Percentiles rank a stretch among this genome's conserved stretches.
Conservation (phyloP, 2,888 invertebrate genomes). For the Drosophila borealis region DNA sequence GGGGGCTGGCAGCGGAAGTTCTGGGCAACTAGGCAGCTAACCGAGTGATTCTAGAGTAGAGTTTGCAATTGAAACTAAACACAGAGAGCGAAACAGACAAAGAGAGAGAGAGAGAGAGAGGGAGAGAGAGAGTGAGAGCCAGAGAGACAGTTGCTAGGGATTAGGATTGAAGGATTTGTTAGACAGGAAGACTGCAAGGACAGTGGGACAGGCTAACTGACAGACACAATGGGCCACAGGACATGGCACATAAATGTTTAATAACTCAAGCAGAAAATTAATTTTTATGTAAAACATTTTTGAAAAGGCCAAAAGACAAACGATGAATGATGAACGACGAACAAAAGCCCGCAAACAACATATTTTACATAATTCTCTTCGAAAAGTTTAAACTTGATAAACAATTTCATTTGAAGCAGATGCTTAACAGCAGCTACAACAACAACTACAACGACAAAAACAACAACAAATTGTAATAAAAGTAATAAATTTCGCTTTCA, state of each 20-base stretch:
- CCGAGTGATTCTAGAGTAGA: slow-evolving; percentile 46
- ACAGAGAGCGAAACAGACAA: neutral
- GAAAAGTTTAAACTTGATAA: slow-evolving; percentile 71
- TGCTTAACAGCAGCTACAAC: slow-evolving; percentile 48
- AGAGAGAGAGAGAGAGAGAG: neutral
- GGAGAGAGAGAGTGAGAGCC: neutral
- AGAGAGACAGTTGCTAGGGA: slow-evolving; percentile 58
- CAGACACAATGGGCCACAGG: slow-evolving; percentile 19
- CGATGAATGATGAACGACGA: neutral
- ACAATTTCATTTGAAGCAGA: slow-evolving; percentile 76
- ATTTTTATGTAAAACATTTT: slow-evolving; percentile 51
- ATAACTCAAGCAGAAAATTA: slow-evolving; percentile 71
- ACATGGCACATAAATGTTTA: slow-evolving; percentile 55
- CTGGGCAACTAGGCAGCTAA: slow-evolving; percentile 37
- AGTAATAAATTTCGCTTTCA: slow-evolving; percentile 78
- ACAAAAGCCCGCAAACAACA: slow-evolving; percentile 54
- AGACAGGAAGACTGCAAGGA: slow-evolving; percentile 4
- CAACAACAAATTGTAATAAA: slow-evolving; percentile 67
- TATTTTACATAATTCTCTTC: slow-evolving; percentile 76
- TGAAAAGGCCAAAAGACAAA: slow-evolving; percentile 36
- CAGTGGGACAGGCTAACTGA: slow-evolving; percentile 6
- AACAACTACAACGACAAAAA: slow-evolving; percentile 26
- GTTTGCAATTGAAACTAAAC: slow-evolving; percentile 37
- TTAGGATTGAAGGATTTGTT: slow-evolving; percentile 38
- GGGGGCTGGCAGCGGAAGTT: slow-evolving; percentile 43